Evolutionary conservation across 2,888 invertebrate species (phyloP).

Genomic region (Thysanoteuthis rhombus): DNA sequence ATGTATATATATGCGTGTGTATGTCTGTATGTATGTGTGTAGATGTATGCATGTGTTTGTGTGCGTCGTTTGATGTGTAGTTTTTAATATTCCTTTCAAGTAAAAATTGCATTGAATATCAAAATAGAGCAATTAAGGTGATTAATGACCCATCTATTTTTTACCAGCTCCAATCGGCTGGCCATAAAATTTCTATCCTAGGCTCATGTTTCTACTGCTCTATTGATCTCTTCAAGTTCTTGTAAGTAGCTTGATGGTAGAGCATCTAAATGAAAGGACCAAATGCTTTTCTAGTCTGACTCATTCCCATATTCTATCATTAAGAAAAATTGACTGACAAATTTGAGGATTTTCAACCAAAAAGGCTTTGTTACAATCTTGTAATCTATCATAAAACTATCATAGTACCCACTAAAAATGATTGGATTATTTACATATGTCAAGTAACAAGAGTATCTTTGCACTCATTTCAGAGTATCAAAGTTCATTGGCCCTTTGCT

Average conservation of each 20-base stretch:
- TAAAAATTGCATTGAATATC: background rate
- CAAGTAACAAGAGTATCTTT: too few relatives aligned
- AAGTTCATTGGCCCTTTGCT: too few relatives aligned
- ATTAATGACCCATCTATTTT: background rate
- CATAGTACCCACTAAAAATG: too few relatives aligned
- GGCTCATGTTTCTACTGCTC: background rate
- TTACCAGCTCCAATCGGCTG: background rate
- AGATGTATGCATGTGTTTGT: background rate
- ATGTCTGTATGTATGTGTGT: background rate
- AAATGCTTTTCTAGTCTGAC: background rate
- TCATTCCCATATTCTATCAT: background rate
- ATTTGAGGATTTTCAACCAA: background rate
- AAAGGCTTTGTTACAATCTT: background rate
- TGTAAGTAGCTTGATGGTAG: too few relatives aligned
- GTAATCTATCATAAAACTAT: background rate
- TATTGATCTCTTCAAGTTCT: background rate
- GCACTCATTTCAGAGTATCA: too few relatives aligned
- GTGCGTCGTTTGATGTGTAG: background rate
- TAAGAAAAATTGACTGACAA: background rate
- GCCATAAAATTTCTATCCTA: background rate
- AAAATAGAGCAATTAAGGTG: background rate
- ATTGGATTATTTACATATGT: too few relatives aligned
- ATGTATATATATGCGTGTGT: background rate
- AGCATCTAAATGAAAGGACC: background rate
- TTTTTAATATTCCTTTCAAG: background rate